Conservation (phyloP, 2,113 vertebrate species). For the Entomyzon cyanotis region DNA sequence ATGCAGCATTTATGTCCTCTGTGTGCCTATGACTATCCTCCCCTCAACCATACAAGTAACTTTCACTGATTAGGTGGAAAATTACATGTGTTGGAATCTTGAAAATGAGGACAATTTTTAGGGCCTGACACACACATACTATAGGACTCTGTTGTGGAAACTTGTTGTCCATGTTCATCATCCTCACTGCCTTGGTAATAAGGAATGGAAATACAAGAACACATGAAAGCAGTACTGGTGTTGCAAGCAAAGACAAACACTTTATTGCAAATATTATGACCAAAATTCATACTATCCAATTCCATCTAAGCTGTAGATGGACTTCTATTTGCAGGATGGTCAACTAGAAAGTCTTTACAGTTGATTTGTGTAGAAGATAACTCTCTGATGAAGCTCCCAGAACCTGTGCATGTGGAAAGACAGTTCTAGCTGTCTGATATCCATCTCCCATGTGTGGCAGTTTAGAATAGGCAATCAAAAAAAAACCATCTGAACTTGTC, state of each 20-base stretch:
- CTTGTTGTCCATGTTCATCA: background rate
- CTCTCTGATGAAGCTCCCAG: background rate
- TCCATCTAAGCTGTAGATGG: background rate
- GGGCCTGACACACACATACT: background rate
- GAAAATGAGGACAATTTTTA: background rate
- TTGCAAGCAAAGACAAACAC: background rate
- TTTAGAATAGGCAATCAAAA: background rate
- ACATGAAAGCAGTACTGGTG: background rate
- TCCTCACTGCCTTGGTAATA: background rate
- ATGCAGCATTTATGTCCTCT: background rate
- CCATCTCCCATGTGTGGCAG: background rate
- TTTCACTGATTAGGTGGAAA: background rate
- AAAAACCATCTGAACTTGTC: background rate
- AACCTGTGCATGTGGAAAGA: background rate
- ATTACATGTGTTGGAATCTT: background rate
- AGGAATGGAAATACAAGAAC: background rate
- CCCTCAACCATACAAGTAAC: background rate
- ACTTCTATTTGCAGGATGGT: background rate
- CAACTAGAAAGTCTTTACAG: background rate
- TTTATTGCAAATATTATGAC: background rate
- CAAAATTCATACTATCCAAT: background rate
- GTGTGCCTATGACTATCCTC: background rate
- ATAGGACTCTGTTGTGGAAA: background rate
- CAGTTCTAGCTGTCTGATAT: background rate
- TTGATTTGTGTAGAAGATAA: background rate